Conservation (phyloP, 1,140 invertebrate species). For the Hypsibius dujardini region DNA sequence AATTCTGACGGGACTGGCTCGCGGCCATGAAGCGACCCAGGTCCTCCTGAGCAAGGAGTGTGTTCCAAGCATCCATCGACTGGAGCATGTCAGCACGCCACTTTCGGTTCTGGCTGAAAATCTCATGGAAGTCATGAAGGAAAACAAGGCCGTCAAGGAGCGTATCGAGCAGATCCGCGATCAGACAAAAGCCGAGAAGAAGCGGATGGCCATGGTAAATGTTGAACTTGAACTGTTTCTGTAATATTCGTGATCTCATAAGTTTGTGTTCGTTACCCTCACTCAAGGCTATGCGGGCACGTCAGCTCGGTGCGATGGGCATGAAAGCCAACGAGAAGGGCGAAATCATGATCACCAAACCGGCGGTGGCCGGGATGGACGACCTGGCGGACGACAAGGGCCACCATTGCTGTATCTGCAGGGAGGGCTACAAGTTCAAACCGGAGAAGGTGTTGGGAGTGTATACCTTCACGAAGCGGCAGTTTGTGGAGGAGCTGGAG, state of each 20-base stretch:
- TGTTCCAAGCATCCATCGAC: constrained; percentile 73
- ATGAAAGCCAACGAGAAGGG: constrained; percentile 88
- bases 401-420: constrained; percentile 89
- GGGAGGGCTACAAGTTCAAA: constrained; percentile 89
- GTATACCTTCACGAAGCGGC: constrained; percentile 90
- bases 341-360: constrained; percentile 39
- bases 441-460: constrained; percentile 77
- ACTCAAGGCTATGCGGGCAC: constrained; percentile 85
- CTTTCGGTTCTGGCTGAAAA: constrained; percentile 93
- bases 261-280: too few relatives aligned
- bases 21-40: constrained; percentile 74
- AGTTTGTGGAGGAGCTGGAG: constrained; percentile 82
- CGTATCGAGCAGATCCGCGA: constrained; percentile 77
- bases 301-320: constrained; percentile 78
- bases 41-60: constrained; percentile 63
- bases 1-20: constrained; percentile 72
- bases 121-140: constrained; percentile 63
- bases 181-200: constrained; percentile 80
- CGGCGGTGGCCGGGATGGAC: constrained; percentile 75
- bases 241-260: too few relatives aligned
- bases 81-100: constrained; percentile 92
- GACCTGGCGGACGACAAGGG: constrained; percentile 85
- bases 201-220: constrained; percentile 90
- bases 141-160: constrained; percentile 40
- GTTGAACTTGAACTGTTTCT: too few relatives aligned